Evolutionary conservation across 2,797 vertebrate species (phyloP).

Genomic region (Zenarchopterus dispar): DNA sequence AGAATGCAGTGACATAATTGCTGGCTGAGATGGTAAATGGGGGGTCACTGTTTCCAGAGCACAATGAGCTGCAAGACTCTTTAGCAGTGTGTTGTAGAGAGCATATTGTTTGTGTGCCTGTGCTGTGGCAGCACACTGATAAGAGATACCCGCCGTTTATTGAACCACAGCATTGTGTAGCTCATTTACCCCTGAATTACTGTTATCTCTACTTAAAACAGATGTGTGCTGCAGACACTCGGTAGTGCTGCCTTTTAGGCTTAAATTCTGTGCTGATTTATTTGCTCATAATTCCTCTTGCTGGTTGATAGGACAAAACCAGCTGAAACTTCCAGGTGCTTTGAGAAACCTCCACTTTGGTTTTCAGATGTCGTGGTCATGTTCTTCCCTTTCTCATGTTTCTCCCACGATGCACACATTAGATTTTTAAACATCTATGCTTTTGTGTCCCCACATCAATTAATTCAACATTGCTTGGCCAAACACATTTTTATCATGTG

Average conservation of each 20-base stretch:
- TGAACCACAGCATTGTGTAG: conserved; percentile 39
- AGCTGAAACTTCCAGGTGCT: too few species aligned
- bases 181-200: conserved; percentile 42
- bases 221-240: conserved; percentile 31
- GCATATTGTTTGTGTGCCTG: conserved; percentile 63
- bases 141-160: conserved; percentile 62
- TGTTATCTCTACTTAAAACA: conserved; percentile 31
- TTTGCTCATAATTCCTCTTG: too few species aligned
- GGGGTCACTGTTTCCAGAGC: conserved; percentile 70
- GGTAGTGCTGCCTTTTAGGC: conserved; percentile 18
- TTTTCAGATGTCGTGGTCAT: conserved; percentile 17
- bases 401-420: conserved; percentile 33
- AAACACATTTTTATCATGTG: conserved; percentile 16
- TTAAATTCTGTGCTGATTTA: conserved; percentile 1
- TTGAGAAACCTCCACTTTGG: conserved; percentile 5
- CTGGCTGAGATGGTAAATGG: conserved; percentile 66
- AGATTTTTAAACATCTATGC: conserved; percentile 35
- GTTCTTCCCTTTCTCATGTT: conserved; percentile 45
- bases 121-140: conserved; percentile 67
- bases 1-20: conserved; percentile 68
- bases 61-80: conserved; percentile 70
- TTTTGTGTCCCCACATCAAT: conserved; percentile 15
- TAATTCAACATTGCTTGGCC: conserved; percentile 34
- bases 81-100: conserved; percentile 55
- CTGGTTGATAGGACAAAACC: too few species aligned